phyloP scores from a whole-genome alignment of 2,113 vertebrate genomes.

The Halcyon senegalensis region DNA sequence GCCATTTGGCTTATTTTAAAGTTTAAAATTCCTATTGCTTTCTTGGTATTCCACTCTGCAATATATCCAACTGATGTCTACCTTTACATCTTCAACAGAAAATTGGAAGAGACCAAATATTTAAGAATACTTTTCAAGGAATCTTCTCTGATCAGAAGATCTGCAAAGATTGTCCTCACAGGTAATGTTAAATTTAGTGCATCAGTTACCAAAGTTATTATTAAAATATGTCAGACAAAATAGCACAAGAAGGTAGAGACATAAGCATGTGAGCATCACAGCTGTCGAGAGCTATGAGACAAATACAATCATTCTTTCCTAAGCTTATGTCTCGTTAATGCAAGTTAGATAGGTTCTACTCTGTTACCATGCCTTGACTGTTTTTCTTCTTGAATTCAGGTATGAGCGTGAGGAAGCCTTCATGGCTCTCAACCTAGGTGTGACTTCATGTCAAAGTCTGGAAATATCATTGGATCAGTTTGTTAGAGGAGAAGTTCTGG shows the following conservation, averaged over 20 bases:
- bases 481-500: constrained; percentile 97
- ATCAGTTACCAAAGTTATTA: neutral
- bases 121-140: constrained; percentile 99
- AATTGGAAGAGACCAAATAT: constrained; percentile 97
- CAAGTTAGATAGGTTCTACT: neutral
- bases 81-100: constrained; percentile 81
- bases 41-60: neutral
- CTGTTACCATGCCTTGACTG: neutral
- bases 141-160: constrained; percentile 99
- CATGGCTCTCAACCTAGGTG: constrained; percentile 97
- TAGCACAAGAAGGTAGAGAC: neutral
- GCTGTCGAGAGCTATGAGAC: neutral
- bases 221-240: neutral
- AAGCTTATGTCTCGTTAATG: neutral
- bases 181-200: constrained; percentile 70
- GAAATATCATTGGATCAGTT: constrained; percentile 99
- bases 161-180: constrained; percentile 98
- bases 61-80: neutral
- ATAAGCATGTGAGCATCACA: neutral
- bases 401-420: constrained; percentile 98
- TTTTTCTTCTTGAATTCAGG: constrained; percentile 66
- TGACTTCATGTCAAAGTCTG: constrained; percentile 96
- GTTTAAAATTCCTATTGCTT: neutral
- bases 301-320: neutral
- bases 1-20: neutral